These are phyloP conservation scores for Podabrus alpinus DNA, from an alignment of 2,888 invertebrate species.

Conservation along the genomic window DNA sequence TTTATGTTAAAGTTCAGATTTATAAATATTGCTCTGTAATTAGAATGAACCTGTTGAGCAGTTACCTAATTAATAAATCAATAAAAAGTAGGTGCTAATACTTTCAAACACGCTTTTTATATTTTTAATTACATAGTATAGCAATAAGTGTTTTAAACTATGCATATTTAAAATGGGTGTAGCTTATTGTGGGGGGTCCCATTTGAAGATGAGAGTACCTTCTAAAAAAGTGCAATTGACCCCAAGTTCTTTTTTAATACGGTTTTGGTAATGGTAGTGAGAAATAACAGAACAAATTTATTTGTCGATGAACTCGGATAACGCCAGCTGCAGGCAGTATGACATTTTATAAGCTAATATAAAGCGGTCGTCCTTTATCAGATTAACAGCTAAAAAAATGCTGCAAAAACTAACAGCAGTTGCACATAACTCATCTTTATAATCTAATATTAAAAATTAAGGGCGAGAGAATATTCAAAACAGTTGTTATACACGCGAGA, in stretches of 20 bases:
- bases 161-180: not conserved
- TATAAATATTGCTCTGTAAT: not conserved
- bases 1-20: not conserved
- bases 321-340: conserved; percentile 36
- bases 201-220: not conserved
- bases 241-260: conserved; percentile 4
- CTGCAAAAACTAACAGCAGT: conserved; percentile 33
- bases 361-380: conserved; percentile 28
- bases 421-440: conserved; percentile 34
- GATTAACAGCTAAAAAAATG: conserved; percentile 33
- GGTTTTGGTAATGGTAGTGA: conserved; percentile 14
- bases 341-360: conserved; percentile 32
- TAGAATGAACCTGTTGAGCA: not conserved
- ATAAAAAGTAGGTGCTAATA: not conserved
- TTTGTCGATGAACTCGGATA: conserved; percentile 36
- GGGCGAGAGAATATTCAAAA: conserved; percentile 22
- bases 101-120: not conserved
- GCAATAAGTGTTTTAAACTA: not conserved
- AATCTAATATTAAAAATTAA: conserved; percentile 38
- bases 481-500: conserved; percentile 18
- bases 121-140: not conserved
- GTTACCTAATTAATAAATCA: not conserved
- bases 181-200: not conserved
- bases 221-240: not conserved
- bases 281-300: conserved; percentile 29